Base-by-base conservation (phyloP, 2,888 invertebrate genomes). In the Azorinus chamasolen region DNA sequence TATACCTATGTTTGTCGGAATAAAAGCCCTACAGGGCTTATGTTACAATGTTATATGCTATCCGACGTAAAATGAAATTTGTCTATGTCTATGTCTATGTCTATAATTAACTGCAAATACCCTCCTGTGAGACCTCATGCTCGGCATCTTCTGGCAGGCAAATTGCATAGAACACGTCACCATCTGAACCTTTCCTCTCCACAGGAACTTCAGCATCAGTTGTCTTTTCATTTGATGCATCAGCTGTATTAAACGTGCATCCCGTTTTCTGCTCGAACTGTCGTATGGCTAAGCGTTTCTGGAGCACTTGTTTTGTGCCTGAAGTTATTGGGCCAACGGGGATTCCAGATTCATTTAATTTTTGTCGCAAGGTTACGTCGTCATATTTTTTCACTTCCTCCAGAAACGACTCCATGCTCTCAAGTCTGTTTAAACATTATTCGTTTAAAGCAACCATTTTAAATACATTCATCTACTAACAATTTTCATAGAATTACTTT, bases 281-380 rank as follows among this genome's bases (percentile, higher is more conserved):
- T 51, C 75, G 73, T 50, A 79, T 85, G 4, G 87, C 88, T 24
- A 89, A 72, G 24, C 78, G 79, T 37, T 78, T 86, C 53, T 86
- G 81, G 74, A 87, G 87, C 4, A 88, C 48, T 6, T 51, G 51
- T 48, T 79, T 84, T 24, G 86, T 83, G 5, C 80, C 70, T 16
- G 76, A 71, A 20, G 83, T 65, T 54, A 89, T 85, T 18, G 89
- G 89, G n/a, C 89, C 89, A 50, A 87, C 85, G 41, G 70, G 79
- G 25, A 86, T 84, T 6, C 88, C 88, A 51, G 75, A 43, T 57
- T 86, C 81, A 14, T 64, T 45, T 16, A 88, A 61, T 63, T 85
- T 79, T 20, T 51, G 32, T 25, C 87, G 72, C 20, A 89, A 64
- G n/a, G 85, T 79, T n/a, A 69, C 50, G n/a, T 70, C 66, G 55